A percentile compares a stretch with the other conserved stretches of the same genome.
These are phyloP conservation scores for Hyalella azteca DNA, from an alignment of 2,888 invertebrate genomes.

Conservation along the genomic window DNA sequence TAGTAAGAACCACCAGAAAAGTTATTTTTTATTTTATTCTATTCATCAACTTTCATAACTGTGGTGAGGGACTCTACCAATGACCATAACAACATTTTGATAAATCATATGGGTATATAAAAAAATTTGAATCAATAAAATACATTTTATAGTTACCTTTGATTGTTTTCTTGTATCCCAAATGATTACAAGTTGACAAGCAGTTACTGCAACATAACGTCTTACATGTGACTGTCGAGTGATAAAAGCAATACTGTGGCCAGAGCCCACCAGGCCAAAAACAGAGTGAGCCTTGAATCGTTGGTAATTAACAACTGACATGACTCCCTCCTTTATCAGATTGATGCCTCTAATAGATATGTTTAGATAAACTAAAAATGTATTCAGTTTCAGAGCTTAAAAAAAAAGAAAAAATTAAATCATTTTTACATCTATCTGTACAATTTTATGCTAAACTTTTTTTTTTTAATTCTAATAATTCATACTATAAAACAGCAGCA, in stretches of 20 bases:
- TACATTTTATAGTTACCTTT: conserved; percentile 40
- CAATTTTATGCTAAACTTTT: too few species aligned
- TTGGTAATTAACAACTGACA: conserved; percentile 32
- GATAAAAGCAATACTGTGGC: conserved; percentile 46
- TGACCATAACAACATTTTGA: background rate
- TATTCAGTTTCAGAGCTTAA: too few species aligned
- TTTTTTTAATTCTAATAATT: too few species aligned
- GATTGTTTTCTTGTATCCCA: conserved; percentile 49
- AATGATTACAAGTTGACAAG: conserved; percentile 53
- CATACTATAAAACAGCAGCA: too few species aligned
- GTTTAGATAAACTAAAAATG: too few species aligned
- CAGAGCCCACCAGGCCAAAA: conserved; percentile 54
- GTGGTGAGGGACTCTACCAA: background rate
- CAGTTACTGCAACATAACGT: conserved; percentile 52
- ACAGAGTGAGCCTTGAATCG: conserved; percentile 33
- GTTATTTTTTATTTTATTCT: background rate
- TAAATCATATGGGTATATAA: background rate
- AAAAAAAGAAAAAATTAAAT: too few species aligned
- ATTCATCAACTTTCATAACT: background rate
- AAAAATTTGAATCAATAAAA: background rate
- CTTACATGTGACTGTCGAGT: conserved; percentile 48
- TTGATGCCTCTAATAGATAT: too few species aligned
- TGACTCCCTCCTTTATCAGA: too few species aligned
- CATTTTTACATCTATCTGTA: too few species aligned
- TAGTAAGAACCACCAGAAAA: background rate